Evolutionary conservation across 2,797 vertebrate genomes (phyloP).

Genomic region (Syngnathus rostellatus): DNA sequence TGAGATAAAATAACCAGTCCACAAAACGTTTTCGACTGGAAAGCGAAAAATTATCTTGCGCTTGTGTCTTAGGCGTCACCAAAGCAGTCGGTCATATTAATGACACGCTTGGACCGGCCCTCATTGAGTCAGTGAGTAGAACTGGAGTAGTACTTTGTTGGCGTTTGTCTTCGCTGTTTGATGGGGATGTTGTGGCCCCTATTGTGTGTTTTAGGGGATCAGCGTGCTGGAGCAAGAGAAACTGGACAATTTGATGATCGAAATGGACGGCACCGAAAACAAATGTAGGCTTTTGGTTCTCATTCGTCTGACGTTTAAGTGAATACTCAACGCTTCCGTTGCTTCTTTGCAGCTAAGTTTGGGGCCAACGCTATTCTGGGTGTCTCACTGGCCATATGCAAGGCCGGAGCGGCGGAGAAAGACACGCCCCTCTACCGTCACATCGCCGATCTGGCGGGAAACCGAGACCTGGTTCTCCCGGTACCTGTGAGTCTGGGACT

Average conservation of each 20-base stretch:
- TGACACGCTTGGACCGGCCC: conserved; percentile 79
- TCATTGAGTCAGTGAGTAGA: conserved; percentile 82
- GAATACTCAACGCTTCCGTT: background rate
- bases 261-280: conserved; percentile 90
- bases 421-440: conserved; percentile 84
- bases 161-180: background rate
- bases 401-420: conserved; percentile 84
- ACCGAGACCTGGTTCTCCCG: conserved; percentile 82
- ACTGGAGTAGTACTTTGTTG: background rate
- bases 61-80: conserved; percentile 71
- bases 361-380: conserved; percentile 89
- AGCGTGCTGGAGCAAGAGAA: conserved; percentile 84
- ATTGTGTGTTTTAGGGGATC: conserved; percentile 66
- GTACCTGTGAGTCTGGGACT: conserved; percentile 74
- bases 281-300: conserved; percentile 75
- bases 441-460: conserved; percentile 87
- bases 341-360: conserved; percentile 73
- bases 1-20: background rate
- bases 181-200: background rate
- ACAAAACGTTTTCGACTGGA: no score
- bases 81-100: conserved; percentile 90
- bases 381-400: conserved; percentile 84
- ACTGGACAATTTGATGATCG: conserved; percentile 87
- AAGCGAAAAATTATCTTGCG: background rate
- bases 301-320: background rate